Conservation (phyloP, 2,797 vertebrate species). For the Phrynocephalus forsythii region DNA sequence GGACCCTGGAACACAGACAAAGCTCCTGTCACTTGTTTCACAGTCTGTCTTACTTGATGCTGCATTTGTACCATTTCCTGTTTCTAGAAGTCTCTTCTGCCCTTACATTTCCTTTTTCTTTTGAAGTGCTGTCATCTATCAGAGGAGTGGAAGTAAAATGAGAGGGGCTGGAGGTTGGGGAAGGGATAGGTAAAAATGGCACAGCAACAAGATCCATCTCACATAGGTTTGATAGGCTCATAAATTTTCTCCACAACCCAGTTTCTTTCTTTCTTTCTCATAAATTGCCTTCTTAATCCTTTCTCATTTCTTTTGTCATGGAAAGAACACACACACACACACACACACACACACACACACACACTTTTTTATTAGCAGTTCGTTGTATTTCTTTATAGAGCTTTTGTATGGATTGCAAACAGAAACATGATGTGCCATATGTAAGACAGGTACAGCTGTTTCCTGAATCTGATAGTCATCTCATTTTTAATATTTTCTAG, state of each 20-base stretch:
- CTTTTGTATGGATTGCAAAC: slow-evolving; percentile 38
- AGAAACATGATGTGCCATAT: not conserved
- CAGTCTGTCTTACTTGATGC: not conserved
- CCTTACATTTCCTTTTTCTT: not conserved
- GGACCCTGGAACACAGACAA: not conserved
- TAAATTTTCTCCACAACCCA: not conserved
- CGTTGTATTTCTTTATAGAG: slow-evolving; percentile 13
- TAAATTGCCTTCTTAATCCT: not conserved
- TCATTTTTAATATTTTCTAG: slow-evolving; percentile 50
- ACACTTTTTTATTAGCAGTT: slow-evolving; percentile 26
- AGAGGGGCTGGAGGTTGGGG: too few relatives aligned
- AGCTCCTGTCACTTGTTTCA: not conserved
- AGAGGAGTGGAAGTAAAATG: not conserved
- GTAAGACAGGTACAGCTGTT: slow-evolving; percentile 57
- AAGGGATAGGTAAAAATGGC: not conserved
- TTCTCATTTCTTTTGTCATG: not conserved
- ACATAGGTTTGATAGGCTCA: not conserved
- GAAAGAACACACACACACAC: not conserved
- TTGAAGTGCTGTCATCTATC: not conserved
- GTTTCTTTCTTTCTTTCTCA: too few relatives aligned
- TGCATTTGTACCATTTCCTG: not conserved
- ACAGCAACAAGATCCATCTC: not conserved
- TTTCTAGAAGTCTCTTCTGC: not conserved
- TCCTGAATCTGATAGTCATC: slow-evolving; percentile 55
- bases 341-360: not conserved